These are phyloP conservation scores for Orycteropus afer DNA, from an alignment of 2,113 vertebrate species.

Conservation along the genomic window DNA sequence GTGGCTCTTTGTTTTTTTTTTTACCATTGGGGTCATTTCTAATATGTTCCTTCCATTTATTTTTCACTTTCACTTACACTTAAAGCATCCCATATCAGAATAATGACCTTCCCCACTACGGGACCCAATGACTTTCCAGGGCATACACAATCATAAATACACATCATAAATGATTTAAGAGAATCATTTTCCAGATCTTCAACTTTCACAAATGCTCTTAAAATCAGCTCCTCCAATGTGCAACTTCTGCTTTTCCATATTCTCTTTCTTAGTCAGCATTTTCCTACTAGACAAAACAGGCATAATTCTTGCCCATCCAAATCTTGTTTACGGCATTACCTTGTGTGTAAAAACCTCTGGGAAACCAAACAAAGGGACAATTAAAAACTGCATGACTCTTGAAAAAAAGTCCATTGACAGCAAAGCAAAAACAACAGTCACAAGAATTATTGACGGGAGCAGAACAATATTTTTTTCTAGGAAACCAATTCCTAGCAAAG, in stretches of 20 bases:
- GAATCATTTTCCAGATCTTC: not conserved
- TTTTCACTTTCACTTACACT: not conserved
- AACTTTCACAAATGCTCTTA: not conserved
- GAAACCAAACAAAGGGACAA: not conserved
- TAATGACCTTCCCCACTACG: not conserved
- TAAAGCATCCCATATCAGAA: not conserved
- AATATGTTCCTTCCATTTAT: not conserved
- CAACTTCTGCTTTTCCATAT: not conserved
- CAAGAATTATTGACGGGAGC: not conserved
- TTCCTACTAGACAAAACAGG: not conserved
- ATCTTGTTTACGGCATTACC: not conserved
- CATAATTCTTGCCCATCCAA: not conserved
- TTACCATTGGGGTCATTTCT: not conserved
- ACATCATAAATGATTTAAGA: not conserved
- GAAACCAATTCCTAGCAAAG: not conserved
- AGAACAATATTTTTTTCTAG: not conserved
- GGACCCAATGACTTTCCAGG: not conserved
- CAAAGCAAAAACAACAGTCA: not conserved
- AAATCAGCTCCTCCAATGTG: not conserved
- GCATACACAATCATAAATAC: too few species aligned
- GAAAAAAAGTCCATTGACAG: not conserved
- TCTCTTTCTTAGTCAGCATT: not conserved
- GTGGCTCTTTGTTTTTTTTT: not conserved
- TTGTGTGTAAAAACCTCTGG: not conserved
- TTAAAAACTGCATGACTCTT: not conserved